Evolutionary conservation across 2,113 vertebrate genomes (phyloP).

Genomic region (Aegithalos caudatus): DNA sequence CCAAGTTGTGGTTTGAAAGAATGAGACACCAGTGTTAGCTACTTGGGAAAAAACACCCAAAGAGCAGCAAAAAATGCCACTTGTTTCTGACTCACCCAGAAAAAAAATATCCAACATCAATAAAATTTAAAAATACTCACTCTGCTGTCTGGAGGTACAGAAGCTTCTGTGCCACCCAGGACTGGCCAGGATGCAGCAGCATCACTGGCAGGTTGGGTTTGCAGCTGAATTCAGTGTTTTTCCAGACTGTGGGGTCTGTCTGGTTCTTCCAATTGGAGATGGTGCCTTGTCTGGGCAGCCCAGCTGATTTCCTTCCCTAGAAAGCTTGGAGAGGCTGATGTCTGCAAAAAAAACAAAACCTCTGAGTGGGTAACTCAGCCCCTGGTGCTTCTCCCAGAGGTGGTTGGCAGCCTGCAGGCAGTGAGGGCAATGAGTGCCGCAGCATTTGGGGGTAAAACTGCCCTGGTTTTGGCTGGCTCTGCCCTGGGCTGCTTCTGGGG

Average conservation of each 20-base stretch:
- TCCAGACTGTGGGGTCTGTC: rapidly evolving
- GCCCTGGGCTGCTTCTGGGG: not conserved
- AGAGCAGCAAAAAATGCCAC: not conserved
- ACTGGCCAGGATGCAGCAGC: not conserved
- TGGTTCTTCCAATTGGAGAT: not conserved
- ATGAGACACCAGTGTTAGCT: not conserved
- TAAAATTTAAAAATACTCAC: not conserved
- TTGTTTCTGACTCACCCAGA: not conserved
- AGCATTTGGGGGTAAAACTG: not conserved
- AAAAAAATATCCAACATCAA: not conserved
- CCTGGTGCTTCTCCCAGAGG: not conserved
- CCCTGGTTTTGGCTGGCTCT: not conserved
- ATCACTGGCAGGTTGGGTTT: not conserved
- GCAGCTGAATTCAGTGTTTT: not conserved
- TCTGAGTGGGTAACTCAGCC: not conserved
- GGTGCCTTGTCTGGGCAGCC: not conserved
- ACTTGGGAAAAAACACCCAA: not conserved
- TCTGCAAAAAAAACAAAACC: not conserved
- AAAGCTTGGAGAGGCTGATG: not conserved
- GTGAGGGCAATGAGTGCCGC: rapidly evolving
- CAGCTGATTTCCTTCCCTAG: not conserved
- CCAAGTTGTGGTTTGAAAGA: not conserved
- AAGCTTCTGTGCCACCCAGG: not conserved
- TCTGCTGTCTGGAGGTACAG: not conserved
- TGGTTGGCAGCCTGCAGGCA: not conserved